A percentile compares a stretch with the other conserved stretches of the same genome.
phyloP scores from a whole-genome alignment of 2,113 vertebrate genomes.

The Anser cygnoides region DNA sequence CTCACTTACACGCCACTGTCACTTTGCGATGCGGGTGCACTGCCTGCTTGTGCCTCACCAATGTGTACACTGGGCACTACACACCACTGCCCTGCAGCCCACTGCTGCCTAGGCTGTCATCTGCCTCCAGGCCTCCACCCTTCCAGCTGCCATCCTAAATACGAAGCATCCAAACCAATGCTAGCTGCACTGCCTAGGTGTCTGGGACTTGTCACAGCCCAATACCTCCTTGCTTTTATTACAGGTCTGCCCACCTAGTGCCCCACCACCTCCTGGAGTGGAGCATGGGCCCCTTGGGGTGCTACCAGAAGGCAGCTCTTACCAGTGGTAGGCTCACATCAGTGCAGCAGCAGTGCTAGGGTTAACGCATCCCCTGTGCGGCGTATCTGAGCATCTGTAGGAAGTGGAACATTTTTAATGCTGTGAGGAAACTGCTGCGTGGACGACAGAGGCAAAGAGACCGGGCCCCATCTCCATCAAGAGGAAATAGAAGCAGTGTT shows the following conservation, averaged over 20 bases:
- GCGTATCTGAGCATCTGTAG: not conserved
- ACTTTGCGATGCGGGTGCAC: not conserved
- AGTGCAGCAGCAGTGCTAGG: not conserved
- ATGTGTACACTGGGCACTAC: not conserved
- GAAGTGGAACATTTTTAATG: conserved; percentile 32
- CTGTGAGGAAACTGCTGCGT: conserved; percentile 14
- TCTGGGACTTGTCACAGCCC: not conserved
- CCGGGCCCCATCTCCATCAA: not conserved
- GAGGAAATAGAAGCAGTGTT: not conserved
- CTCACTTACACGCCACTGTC: not conserved
- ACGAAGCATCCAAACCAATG: not conserved
- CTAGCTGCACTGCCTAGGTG: not conserved
- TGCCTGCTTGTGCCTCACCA: not conserved
- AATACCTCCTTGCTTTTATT: not conserved
- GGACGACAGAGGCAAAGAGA: not conserved
- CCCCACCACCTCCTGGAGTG: too few species aligned
- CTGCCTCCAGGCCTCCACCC: not conserved
- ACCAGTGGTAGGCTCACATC: not conserved
- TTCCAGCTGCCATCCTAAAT: not conserved
- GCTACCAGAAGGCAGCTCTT: not conserved
- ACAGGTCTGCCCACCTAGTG: not conserved
- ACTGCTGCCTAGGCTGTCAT: not conserved
- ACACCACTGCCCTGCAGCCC: not conserved
- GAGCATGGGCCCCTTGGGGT: not conserved
- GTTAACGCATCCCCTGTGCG: not conserved